Evolutionary conservation across 2,797 vertebrate species (phyloP).

Genomic region (Falco rusticolus): DNA sequence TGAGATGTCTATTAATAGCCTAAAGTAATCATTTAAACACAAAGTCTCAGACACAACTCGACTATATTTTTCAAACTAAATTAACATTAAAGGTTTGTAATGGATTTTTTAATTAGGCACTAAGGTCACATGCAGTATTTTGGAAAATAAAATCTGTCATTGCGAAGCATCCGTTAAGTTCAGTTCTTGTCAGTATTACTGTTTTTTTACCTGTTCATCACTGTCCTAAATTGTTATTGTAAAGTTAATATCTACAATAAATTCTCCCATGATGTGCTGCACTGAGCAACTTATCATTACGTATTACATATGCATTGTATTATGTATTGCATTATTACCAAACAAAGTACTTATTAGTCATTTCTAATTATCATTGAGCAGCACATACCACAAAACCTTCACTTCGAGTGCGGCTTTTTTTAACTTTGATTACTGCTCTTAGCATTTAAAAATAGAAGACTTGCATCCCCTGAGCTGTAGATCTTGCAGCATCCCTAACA

Average conservation of each 20-base stretch:
- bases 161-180: too few species aligned
- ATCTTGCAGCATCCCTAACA: not conserved
- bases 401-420: not conserved
- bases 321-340: constrained; percentile 18
- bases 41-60: too few species aligned
- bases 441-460: not conserved
- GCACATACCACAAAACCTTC: not conserved
- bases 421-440: not conserved
- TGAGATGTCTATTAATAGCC: too few species aligned
- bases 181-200: too few species aligned
- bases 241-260: constrained; percentile 29
- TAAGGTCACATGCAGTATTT: too few species aligned
- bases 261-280: not conserved
- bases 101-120: too few species aligned
- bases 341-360: constrained; percentile 3
- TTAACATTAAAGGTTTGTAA: too few species aligned
- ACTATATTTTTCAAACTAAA: too few species aligned
- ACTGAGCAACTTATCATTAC: constrained; percentile 19
- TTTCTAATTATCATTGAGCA: not conserved
- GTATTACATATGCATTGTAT: not conserved
- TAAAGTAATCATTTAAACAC: too few species aligned
- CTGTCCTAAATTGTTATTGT: constrained; percentile 47
- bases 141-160: too few species aligned
- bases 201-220: constrained; percentile 28
- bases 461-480: not conserved